phyloP scores from a whole-genome alignment of 1,140 invertebrate genomes.

The Amyelois transitella region DNA sequence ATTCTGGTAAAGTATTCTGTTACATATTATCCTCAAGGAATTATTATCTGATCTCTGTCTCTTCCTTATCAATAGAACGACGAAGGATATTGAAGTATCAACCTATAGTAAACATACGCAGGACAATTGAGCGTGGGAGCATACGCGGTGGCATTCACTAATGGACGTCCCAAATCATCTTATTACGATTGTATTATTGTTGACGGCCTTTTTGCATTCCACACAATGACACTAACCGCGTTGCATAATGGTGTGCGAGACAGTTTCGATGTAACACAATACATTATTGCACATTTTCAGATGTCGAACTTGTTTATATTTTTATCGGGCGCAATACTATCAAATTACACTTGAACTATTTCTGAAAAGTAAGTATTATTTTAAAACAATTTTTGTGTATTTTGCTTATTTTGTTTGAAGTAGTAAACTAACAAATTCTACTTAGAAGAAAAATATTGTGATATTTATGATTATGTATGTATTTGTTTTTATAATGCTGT shows the following conservation, averaged over 20 bases:
- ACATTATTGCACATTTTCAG: slow-evolving; percentile 36
- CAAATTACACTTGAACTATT: not conserved
- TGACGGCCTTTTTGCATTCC: slow-evolving; percentile 31
- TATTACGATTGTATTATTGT: slow-evolving; percentile 66
- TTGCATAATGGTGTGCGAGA: slow-evolving; percentile 35
- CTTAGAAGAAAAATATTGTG: too few species aligned
- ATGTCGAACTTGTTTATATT: slow-evolving; percentile 27
- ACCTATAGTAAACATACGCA: slow-evolving; percentile 36
- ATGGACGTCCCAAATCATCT: slow-evolving; percentile 51
- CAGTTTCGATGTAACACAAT: slow-evolving; percentile 19
- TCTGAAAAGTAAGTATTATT: too few species aligned
- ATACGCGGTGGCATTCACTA: slow-evolving; percentile 49
- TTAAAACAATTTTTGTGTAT: too few species aligned
- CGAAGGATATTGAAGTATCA: slow-evolving; percentile 32
- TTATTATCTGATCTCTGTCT: too few species aligned
- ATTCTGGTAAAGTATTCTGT: too few species aligned
- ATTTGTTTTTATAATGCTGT: not conserved
- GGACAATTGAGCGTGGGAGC: slow-evolving; percentile 62
- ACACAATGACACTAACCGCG: slow-evolving; percentile 31
- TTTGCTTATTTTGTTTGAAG: not conserved
- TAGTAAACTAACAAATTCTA: too few species aligned
- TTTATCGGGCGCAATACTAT: slow-evolving; percentile 1
- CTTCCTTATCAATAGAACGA: not conserved
- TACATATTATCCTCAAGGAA: too few species aligned
- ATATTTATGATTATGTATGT: not conserved